These are phyloP conservation scores for Hyposmocoma kahamanoa DNA, from an alignment of 1,140 invertebrate genomes.

Conservation along the genomic window DNA sequence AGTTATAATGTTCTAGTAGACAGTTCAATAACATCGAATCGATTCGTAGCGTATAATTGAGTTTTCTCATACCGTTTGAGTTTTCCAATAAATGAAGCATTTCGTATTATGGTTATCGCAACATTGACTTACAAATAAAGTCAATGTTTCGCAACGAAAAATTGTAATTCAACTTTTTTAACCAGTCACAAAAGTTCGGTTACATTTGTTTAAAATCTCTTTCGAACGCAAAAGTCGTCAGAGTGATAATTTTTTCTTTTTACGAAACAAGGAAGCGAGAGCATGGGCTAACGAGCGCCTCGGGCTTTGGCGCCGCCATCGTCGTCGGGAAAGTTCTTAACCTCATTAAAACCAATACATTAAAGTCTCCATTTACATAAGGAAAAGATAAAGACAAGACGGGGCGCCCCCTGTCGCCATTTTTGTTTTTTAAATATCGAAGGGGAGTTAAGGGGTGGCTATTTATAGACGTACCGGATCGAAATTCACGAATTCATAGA, in stretches of 20 bases:
- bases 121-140: no score
- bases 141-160: no score
- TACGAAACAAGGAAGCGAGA: constrained; percentile 12
- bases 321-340: constrained; percentile 32
- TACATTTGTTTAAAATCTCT: no score
- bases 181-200: no score
- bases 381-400: constrained; percentile 41
- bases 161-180: no score
- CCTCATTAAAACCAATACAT: constrained; percentile 34
- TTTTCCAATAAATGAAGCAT: no score
- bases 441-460: constrained; percentile 21
- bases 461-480: constrained; percentile 10
- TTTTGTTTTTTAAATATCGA: constrained; percentile 33
- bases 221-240: constrained; percentile 16
- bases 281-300: constrained; percentile 18
- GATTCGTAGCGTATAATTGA: no score
- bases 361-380: constrained; percentile 31
- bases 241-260: constrained; percentile 5
- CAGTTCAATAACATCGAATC: no score
- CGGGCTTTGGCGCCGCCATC: constrained; percentile 11
- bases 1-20: no score
- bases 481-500: constrained; percentile 26
- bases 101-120: no score
- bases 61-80: no score
- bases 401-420: constrained; percentile 20